A percentile compares a stretch with the other conserved stretches of the same genome.
These are phyloP conservation scores for Anthrax anthrax DNA, from an alignment of 2,888 invertebrate genomes.

Conservation along the genomic window DNA sequence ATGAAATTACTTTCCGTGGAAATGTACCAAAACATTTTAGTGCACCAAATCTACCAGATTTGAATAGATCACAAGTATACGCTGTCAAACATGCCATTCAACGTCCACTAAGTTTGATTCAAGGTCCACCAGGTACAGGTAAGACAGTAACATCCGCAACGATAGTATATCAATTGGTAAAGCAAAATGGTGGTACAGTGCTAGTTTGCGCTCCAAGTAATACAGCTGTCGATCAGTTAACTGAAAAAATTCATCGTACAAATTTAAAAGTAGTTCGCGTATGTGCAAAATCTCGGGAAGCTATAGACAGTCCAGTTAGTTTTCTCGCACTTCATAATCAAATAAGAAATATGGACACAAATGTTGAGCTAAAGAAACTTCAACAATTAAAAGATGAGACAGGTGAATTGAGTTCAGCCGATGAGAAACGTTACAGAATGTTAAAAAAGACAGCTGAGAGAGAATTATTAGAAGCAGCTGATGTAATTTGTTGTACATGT, in stretches of 20 bases:
- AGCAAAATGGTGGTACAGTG: slow-evolving; percentile 87
- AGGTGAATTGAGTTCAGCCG: slow-evolving; percentile 88
- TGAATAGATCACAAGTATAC: slow-evolving; percentile 94
- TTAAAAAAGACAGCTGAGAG: slow-evolving; percentile 84
- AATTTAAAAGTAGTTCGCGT: slow-evolving; percentile 86
- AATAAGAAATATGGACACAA: slow-evolving; percentile 85
- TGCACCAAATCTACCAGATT: slow-evolving; percentile 91
- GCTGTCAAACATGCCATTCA: slow-evolving; percentile 97
- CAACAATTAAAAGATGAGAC: slow-evolving; percentile 97
- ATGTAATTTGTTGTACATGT: slow-evolving; percentile 98
- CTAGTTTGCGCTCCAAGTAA: slow-evolving; percentile 98
- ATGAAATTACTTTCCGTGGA: slow-evolving; percentile 75
- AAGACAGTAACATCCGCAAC: slow-evolving; percentile 99
- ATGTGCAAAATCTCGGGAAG: slow-evolving; percentile 95
- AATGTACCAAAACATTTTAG: slow-evolving; percentile 93
- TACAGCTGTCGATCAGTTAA: slow-evolving; percentile 97
- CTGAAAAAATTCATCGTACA: slow-evolving; percentile 95
- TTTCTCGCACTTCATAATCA: slow-evolving; percentile 96
- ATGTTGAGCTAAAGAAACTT: slow-evolving; percentile 84
- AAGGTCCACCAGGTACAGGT: slow-evolving; percentile 88
- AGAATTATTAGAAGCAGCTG: slow-evolving; percentile 84
- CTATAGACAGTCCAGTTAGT: slow-evolving; percentile 94
- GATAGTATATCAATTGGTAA: slow-evolving; percentile 93
- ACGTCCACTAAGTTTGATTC: slow-evolving; percentile 88
- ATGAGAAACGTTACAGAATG: slow-evolving; percentile 85